These are phyloP conservation scores for Mus spicilegus DNA, from an alignment of 2,113 vertebrate genomes.

Conservation along the genomic window DNA sequence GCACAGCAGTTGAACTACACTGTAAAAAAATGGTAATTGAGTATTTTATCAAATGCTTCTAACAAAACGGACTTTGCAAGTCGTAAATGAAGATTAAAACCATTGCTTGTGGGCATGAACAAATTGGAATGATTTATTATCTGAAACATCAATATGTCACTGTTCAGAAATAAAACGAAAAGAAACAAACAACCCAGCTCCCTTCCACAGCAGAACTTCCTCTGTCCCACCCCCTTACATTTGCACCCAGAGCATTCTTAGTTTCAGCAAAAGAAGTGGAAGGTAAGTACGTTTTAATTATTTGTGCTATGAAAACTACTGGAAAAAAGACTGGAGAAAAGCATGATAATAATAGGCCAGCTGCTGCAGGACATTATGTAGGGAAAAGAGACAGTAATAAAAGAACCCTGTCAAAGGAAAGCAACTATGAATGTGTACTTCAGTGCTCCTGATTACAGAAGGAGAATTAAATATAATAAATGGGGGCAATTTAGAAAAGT, in stretches of 20 bases:
- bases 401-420: conserved; percentile 84
- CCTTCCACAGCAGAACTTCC: background rate
- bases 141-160: conserved; percentile 89
- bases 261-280: conserved; percentile 82
- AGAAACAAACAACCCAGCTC: conserved; percentile 81
- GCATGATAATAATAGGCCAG: conserved; percentile 87
- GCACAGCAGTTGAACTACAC: conserved; percentile 87
- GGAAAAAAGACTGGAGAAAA: conserved; percentile 74
- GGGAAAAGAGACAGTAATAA: conserved; percentile 88
- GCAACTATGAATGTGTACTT: conserved; percentile 84
- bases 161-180: conserved; percentile 87
- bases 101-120: conserved; percentile 90
- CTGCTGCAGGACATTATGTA: conserved; percentile 86
- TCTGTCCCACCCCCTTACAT: background rate
- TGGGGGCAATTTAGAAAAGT: conserved; percentile 82
- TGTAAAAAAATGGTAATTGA: conserved; percentile 90
- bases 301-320: conserved; percentile 85
- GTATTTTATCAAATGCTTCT: conserved; percentile 92
- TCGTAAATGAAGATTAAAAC: conserved; percentile 93
- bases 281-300: conserved; percentile 92
- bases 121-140: conserved; percentile 94
- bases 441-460: conserved; percentile 81
- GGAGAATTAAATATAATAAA: conserved; percentile 86
- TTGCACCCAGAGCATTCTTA: conserved; percentile 69
- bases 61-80: conserved; percentile 90